A percentile compares a stretch with the other conserved stretches of the same genome.
Evolutionary conservation across 1,140 invertebrate genomes (phyloP).

Genomic region (Phymastichus coffea): DNA sequence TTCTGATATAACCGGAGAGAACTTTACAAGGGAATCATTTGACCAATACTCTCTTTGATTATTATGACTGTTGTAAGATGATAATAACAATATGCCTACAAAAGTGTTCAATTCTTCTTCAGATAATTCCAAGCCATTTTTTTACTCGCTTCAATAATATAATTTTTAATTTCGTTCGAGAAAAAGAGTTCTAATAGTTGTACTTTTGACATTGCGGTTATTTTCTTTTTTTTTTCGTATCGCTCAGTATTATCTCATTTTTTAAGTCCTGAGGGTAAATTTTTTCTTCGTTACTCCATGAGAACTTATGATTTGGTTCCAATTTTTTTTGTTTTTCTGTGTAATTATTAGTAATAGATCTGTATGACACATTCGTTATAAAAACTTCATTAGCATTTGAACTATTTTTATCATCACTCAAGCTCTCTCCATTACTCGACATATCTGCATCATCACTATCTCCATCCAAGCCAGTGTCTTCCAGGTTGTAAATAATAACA

Average conservation of each 20-base stretch:
- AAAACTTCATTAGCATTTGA: too few relatives aligned
- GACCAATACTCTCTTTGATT: conserved; percentile 30
- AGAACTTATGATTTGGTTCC: too few relatives aligned
- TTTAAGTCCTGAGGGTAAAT: neutral
- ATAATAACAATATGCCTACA: conserved; percentile 21
- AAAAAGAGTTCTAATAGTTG: conserved; percentile 15
- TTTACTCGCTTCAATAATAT: conserved; percentile 23
- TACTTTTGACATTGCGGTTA: neutral
- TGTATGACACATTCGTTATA: too few relatives aligned
- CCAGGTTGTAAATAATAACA: too few relatives aligned
- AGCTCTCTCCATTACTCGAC: too few relatives aligned
- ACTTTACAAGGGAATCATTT: too few relatives aligned
- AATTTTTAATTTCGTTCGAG: neutral
- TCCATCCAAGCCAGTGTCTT: too few relatives aligned
- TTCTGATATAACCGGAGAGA: too few relatives aligned
- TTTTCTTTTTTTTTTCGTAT: neutral
- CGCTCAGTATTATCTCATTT: neutral
- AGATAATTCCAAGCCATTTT: conserved; percentile 21
- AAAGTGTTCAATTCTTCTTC: conserved; percentile 23
- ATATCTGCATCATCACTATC: too few relatives aligned
- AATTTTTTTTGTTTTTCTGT: too few relatives aligned
- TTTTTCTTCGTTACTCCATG: neutral
- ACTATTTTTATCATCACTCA: too few relatives aligned
- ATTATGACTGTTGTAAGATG: conserved; percentile 25
- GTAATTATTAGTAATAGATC: too few relatives aligned